phyloP scores from a whole-genome alignment of 2,113 vertebrate species.

The Malurus melanocephalus region DNA sequence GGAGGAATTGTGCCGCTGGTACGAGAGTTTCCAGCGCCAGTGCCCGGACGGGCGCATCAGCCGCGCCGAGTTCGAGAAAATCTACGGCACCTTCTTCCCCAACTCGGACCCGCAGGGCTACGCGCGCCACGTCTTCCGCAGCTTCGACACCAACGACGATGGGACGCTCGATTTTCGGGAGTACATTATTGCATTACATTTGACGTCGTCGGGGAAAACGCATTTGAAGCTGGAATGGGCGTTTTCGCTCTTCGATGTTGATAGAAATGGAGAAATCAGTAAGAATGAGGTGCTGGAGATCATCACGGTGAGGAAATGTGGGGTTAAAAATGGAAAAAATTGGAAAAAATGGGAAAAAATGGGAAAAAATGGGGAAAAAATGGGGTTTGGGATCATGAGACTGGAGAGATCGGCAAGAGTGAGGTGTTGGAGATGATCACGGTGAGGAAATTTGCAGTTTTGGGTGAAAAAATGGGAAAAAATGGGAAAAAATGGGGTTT shows the following conservation, averaged over 20 bases:
- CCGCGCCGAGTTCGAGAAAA: conserved; percentile 83
- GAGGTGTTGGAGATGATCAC: too few relatives aligned
- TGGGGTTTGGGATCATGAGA: too few relatives aligned
- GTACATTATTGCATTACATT: conserved; percentile 91
- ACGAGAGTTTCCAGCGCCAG: conserved; percentile 86
- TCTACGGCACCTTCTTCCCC: conserved; percentile 90
- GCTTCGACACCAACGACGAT: conserved; percentile 91
- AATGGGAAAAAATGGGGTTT: neutral
- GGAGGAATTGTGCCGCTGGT: too few relatives aligned
- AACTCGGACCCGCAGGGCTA: conserved; percentile 86
- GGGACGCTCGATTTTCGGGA: conserved; percentile 92
- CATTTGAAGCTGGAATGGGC: conserved; percentile 91
- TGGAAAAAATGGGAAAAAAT: too few relatives aligned
- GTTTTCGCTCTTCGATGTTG: conserved; percentile 91
- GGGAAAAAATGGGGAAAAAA: too few relatives aligned
- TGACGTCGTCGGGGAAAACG: conserved; percentile 84
- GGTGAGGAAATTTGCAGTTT: too few relatives aligned
- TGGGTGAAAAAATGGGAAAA: too few relatives aligned
- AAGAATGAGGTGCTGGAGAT: conserved; percentile 88
- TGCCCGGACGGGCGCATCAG: conserved; percentile 86
- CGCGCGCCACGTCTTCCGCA: conserved; percentile 90
- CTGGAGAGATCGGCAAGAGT: too few relatives aligned
- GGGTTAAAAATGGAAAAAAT: too few relatives aligned
- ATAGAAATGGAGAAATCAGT: conserved; percentile 90
- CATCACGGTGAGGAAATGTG: neutral